A percentile compares a stretch with the other conserved stretches of the same genome.
Evolutionary conservation across 2,888 invertebrate genomes (phyloP).

Genomic region (Tipula unca): DNA sequence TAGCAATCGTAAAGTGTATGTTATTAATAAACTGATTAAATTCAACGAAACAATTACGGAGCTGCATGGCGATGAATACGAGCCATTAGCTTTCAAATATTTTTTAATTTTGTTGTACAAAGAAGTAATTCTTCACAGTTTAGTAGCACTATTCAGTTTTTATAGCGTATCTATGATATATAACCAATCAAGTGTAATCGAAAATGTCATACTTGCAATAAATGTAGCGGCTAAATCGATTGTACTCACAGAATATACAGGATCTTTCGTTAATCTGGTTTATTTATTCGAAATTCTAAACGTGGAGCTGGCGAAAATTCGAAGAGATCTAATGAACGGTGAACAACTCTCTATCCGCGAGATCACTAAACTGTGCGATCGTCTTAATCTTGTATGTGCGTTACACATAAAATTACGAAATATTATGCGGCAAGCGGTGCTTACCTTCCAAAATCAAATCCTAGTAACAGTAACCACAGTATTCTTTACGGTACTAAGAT

Average conservation of each 20-base stretch:
- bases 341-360: no score
- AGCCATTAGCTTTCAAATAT: background rate
- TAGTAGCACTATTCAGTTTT: background rate
- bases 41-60: background rate
- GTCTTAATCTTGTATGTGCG: background rate
- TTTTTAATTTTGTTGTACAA: background rate
- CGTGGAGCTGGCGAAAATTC: background rate
- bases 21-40: background rate
- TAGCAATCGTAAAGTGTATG: background rate
- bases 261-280: background rate
- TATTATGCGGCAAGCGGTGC: background rate
- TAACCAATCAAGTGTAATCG: background rate
- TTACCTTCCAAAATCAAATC: background rate
- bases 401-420: background rate
- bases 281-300: background rate
- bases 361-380: background rate
- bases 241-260: background rate
- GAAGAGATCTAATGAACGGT: background rate
- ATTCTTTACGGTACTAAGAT: background rate
- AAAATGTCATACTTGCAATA: background rate
- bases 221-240: background rate
- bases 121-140: background rate
- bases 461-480: background rate
- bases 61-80: background rate
- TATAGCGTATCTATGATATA: background rate